phyloP scores from a whole-genome alignment of 2,888 invertebrate species.

The Volucella zonaria region DNA sequence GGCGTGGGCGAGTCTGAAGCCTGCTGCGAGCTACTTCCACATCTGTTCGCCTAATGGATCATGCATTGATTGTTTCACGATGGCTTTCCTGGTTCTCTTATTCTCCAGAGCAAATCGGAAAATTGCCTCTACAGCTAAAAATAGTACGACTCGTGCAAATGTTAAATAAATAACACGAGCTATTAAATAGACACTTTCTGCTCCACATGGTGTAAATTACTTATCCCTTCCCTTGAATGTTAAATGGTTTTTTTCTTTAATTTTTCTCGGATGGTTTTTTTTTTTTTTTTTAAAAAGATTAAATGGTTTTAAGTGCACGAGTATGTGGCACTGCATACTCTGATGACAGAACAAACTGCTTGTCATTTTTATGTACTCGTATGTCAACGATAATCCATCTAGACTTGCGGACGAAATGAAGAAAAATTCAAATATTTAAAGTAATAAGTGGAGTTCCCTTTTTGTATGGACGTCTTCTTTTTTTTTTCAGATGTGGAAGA shows the following conservation, averaged over 20 bases:
- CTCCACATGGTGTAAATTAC: slow-evolving; percentile 71
- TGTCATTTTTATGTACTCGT: slow-evolving; percentile 52
- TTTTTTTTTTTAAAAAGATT: neutral
- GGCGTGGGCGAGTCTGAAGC: slow-evolving; percentile 46
- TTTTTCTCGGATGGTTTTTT: neutral
- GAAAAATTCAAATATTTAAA: slow-evolving; percentile 34
- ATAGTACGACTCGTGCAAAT: slow-evolving; percentile 57
- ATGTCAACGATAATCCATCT: slow-evolving; percentile 63
- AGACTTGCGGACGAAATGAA: slow-evolving; percentile 49
- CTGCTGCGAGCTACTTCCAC: slow-evolving; percentile 52
- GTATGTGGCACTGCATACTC: slow-evolving; percentile 35
- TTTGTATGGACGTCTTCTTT: slow-evolving; percentile 52
- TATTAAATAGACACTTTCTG: slow-evolving; percentile 63
- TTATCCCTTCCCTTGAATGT: slow-evolving; percentile 27
- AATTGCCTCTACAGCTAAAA: slow-evolving; percentile 51
- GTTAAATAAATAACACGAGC: slow-evolving; percentile 67
- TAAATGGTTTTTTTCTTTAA: too few species aligned
- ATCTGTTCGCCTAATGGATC: slow-evolving; percentile 67
- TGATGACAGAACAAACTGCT: slow-evolving; percentile 53
- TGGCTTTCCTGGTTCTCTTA: slow-evolving; percentile 41
- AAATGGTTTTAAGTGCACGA: neutral
- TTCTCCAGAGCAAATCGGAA: slow-evolving; percentile 57
- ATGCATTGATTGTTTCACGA: slow-evolving; percentile 65
- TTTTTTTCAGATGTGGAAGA: slow-evolving; percentile 82
- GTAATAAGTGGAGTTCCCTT: slow-evolving; percentile 53